Conservation (phyloP, 2,113 vertebrate genomes). For the Ptilorrhoa leucosticta region DNA sequence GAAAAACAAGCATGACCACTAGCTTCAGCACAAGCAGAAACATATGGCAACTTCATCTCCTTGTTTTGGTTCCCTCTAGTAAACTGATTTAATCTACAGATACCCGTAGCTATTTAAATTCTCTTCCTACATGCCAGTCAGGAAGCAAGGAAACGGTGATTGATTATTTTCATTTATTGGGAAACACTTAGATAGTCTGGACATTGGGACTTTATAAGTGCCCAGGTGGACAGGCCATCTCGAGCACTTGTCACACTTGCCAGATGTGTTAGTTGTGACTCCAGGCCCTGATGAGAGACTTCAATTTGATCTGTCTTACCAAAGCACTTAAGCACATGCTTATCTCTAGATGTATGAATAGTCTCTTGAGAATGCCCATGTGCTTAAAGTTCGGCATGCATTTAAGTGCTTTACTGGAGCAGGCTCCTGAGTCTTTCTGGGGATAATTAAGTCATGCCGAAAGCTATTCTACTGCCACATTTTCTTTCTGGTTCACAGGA, state of each 20-base stretch:
- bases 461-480: slow-evolving; percentile 43
- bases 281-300: not conserved
- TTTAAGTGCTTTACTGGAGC: slow-evolving; percentile 50
- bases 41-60: slow-evolving; percentile 27
- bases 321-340: slow-evolving; percentile 44
- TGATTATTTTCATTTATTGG: slow-evolving; percentile 25
- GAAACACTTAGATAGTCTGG: not conserved
- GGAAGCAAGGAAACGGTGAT: not conserved
- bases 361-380: slow-evolving; percentile 25
- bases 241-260: accelerated
- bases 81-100: slow-evolving; percentile 15
- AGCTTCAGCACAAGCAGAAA: slow-evolving; percentile 27
- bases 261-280: not conserved
- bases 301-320: slow-evolving; percentile 1
- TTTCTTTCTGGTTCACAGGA: slow-evolving; percentile 67
- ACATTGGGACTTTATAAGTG: accelerated
- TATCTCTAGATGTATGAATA: slow-evolving; percentile 38
- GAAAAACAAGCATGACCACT: slow-evolving; percentile 24
- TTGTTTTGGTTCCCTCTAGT: not conserved
- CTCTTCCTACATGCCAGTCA: not conserved
- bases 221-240: slow-evolving; percentile 1
- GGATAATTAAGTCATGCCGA: slow-evolving; percentile 57
- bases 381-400: slow-evolving; percentile 5
- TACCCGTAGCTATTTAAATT: not conserved
- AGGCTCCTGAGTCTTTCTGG: slow-evolving; percentile 43